Evolutionary conservation across 30 jellyfish, hydroid and myxozoan species (phyloP), one percentile per base, ranked within the genome.

Genomic region (Morbakka virulenta): DNA sequence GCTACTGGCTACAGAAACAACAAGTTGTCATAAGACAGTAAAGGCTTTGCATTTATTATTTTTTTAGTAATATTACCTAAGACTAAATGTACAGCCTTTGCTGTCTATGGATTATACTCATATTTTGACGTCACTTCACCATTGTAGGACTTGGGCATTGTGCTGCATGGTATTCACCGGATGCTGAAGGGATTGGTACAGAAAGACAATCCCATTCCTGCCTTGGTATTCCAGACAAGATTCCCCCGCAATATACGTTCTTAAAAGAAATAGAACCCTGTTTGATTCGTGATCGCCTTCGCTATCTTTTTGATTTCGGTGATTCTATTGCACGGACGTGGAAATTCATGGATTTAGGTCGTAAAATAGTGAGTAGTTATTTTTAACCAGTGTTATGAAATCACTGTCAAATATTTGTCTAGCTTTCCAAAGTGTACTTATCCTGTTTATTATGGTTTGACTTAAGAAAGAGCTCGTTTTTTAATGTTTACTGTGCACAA

Each of bases 91-190:
- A n/a, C n/a, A n/a, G n/a, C n/a, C n/a, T n/a, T n/a, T n/a, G n/a
- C n/a, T n/a, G n/a, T n/a, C n/a, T n/a, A n/a, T n/a, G n/a, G 24
- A 57, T 57, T 13, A 12, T 57, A 22, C 25, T 57, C 12, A 57
- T 57, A 57, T 13, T 57, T 9, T 22, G 22, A 13, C 71, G 24
- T 4, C 24, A n/a, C 9, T 62, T 62, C 24, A 2, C 25, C 14
- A 26, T 68, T 47, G 24, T 51, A 89, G 97, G 97, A 32, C 69
- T 66, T 33, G 68, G 95, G 14, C 97, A 89, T 61, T 50, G 96
- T 52, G 96, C 97, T 20, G 97, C 97, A 0, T 89, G 97, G 97
- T 66, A 81, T 35, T 89, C 81, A 12, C 49, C 93, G 6, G 93
- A 80, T 0, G 20, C 52, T 6, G 72, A 69, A 49, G 48, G 72